Evolutionary conservation across 2,888 invertebrate species (phyloP).

Genomic region (Pardosa pseudoannulata): DNA sequence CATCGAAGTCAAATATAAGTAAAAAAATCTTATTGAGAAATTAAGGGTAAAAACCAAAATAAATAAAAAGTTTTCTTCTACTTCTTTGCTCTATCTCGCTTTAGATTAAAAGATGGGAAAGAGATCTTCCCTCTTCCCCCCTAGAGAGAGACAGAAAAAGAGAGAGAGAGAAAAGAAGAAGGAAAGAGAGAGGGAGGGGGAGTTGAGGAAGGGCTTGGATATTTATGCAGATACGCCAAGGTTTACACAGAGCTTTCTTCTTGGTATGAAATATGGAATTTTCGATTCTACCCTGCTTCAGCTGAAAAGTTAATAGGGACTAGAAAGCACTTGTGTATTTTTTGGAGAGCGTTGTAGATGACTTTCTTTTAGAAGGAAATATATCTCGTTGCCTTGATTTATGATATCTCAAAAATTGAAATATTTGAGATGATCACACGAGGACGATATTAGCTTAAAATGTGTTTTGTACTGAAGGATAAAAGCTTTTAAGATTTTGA

Average conservation of each 20-base stretch:
- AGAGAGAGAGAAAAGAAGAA: background rate
- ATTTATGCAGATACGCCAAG: conserved; percentile 2
- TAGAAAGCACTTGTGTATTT: background rate
- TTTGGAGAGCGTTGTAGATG: background rate
- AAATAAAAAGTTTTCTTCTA: background rate
- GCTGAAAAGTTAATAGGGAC: conserved; percentile 3
- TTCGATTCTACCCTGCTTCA: conserved; percentile 2
- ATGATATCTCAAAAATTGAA: background rate
- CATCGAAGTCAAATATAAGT: too few relatives aligned
- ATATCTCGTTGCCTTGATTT: background rate
- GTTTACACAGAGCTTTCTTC: conserved; percentile 1
- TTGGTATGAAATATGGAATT: conserved; percentile 4
- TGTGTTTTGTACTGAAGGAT: background rate
- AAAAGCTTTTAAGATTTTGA: background rate
- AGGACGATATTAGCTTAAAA: background rate
- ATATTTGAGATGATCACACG: background rate
- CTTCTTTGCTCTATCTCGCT: background rate
- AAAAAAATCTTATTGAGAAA: background rate
- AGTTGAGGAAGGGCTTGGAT: background rate
- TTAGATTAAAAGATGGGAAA: background rate
- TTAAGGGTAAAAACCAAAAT: background rate
- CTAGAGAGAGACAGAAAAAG: background rate
- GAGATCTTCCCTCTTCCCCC: background rate
- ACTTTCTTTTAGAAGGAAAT: background rate
- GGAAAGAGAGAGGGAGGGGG: background rate